Base-by-base conservation (phyloP, 1,140 invertebrate genomes). In the Chlorops oryzae region DNA sequence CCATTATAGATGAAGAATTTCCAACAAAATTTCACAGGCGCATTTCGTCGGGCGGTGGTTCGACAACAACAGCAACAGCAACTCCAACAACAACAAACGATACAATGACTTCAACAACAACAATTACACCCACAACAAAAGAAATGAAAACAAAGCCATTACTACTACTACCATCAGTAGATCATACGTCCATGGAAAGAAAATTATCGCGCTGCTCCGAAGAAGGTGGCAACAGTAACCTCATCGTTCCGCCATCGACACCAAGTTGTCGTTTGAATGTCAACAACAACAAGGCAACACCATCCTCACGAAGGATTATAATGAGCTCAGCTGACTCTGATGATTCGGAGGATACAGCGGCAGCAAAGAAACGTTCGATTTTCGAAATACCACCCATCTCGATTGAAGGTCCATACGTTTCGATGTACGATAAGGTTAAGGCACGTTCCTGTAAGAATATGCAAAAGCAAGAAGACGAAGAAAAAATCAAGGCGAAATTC, bases 371-470 rank as follows among this genome's bases (percentile, higher is more conserved):
- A 73, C 87, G 90, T 75, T 92, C 90, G n/a, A 92, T 91, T 57
- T 93, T 92, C 72, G 89, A 92, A 65, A 90, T 92, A 51, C 81
- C 90, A 20, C 87, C 91, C 61, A n/a, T n/a, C n/a, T n/a, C n/a
- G n/a, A n/a, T n/a, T n/a, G 90, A 93, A 60, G 90, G 87, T 53
- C 89, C 89, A 3, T 96, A 94, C 65, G 91, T 94, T 51, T 96
- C 93, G 25, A 98, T 98, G 94, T 98, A 98, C 71, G 95, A 97
- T 68, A 96, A 96, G 74, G 92, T 98, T 0, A 98, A 98, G 74
- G 89, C 92, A 3, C 81, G 93, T 35, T 95, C 92, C 21, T 93
- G 87, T 47, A 91, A 91, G 69, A 89, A 90, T 63, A 88, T 90
- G 85, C 88, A 91, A 71, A 91, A 90, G 66, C 81, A 90, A 59